Conservation (phyloP, 2,113 vertebrate species). For the Alligator mississippiensis region DNA sequence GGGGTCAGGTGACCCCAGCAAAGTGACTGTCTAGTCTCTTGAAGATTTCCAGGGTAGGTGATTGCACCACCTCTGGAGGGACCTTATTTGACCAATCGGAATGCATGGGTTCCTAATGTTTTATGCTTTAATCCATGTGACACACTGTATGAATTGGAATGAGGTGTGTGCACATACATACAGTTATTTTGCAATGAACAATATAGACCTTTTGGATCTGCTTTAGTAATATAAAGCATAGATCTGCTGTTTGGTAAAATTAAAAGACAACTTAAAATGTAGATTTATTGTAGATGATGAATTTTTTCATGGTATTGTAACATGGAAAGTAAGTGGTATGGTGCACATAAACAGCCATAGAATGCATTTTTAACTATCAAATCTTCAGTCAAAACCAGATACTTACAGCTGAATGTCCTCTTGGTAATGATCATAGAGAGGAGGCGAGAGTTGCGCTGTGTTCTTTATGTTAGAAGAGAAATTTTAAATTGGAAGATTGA, state of each 20-base stretch:
- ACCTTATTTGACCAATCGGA: too few relatives aligned
- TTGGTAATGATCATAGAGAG: background rate
- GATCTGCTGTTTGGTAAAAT: background rate
- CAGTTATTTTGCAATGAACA: background rate
- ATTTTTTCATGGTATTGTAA: background rate
- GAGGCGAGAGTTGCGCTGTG: background rate
- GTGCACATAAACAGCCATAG: background rate
- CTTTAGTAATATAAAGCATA: background rate
- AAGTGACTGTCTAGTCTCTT: too few relatives aligned
- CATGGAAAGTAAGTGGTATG: background rate
- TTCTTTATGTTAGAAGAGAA: background rate
- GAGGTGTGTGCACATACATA: background rate
- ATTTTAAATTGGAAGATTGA: background rate
- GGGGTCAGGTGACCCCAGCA: too few relatives aligned
- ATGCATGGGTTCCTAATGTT: too few relatives aligned
- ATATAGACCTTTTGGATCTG: background rate
- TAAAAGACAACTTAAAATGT: background rate
- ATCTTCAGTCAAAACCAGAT: accelerated
- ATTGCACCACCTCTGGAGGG: too few relatives aligned
- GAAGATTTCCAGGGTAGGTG: too few relatives aligned
- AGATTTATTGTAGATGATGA: background rate
- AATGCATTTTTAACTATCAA: background rate
- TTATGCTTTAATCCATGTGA: background rate
- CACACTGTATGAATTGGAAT: background rate
- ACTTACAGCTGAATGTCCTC: background rate